Conservation (phyloP, 92 coral and sea anemone genomes). For the Scolanthus callimorphus region DNA sequence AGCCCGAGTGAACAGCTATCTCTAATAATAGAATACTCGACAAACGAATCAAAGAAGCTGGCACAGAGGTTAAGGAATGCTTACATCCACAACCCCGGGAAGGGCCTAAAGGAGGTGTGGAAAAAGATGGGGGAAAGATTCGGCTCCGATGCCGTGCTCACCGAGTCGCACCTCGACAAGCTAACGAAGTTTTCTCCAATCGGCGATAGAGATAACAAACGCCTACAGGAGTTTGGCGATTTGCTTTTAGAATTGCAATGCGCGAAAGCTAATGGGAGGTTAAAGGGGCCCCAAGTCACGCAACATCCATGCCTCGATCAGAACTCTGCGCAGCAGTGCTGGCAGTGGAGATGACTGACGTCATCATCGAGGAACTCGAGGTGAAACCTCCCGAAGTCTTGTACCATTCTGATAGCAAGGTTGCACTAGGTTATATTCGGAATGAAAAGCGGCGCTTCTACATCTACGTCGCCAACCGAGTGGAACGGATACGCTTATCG, state of each 20-base stretch:
- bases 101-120: too few relatives aligned
- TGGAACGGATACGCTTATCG: slow-evolving; percentile 1
- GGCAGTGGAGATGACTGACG: not conserved
- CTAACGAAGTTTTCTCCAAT: slow-evolving; percentile 27
- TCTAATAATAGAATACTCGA: too few relatives aligned
- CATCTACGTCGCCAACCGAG: slow-evolving; percentile 12
- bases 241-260: slow-evolving; percentile 45
- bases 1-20: too few relatives aligned
- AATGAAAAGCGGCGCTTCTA: slow-evolving; percentile 10
- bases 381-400: too few relatives aligned
- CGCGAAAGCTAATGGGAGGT: slow-evolving; percentile 45
- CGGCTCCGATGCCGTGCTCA: slow-evolving; percentile 41
- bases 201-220: too few relatives aligned
- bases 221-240: slow-evolving; percentile 50
- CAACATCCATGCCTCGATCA: slow-evolving; percentile 6
- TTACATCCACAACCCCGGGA: too few relatives aligned
- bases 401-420: slow-evolving; percentile 5
- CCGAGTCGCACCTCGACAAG: slow-evolving; percentile 43
- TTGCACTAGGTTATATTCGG: slow-evolving; percentile 4
- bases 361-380: slow-evolving; percentile 5
- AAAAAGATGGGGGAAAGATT: too few relatives aligned
- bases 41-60: too few relatives aligned
- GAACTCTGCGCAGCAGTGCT: slow-evolving; percentile 9
- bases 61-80: slow-evolving; percentile 39
- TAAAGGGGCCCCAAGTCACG: slow-evolving; percentile 5